These are phyloP conservation scores for Triplophysa tibetana DNA, from an alignment of 2,113 vertebrate genomes.

Conservation along the genomic window DNA sequence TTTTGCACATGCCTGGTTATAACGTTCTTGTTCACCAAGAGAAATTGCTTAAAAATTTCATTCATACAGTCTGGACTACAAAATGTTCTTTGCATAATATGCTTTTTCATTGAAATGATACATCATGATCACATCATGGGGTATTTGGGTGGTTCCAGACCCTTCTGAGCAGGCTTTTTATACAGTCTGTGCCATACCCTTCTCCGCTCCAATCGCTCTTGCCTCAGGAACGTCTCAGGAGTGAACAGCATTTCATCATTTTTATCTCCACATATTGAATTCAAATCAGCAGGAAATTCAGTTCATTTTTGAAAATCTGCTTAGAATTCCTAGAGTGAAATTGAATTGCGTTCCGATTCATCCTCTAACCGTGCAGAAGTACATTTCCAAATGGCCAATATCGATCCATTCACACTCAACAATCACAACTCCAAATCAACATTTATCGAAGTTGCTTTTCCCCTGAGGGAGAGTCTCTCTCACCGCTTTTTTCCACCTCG, in stretches of 20 bases:
- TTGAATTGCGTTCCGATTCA: background rate
- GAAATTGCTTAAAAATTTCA: background rate
- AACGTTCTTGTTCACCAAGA: background rate
- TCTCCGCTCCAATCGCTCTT: background rate
- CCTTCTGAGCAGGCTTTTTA: background rate
- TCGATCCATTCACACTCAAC: constrained; percentile 1
- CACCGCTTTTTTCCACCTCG: background rate
- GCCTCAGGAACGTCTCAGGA: background rate
- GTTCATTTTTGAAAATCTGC: background rate
- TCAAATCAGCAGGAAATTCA: background rate
- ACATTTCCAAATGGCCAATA: background rate
- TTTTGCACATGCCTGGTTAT: no score
- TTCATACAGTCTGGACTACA: background rate
- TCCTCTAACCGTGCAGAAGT: background rate
- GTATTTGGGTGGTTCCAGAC: background rate
- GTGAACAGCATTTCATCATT: background rate
- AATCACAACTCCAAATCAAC: constrained; percentile 18
- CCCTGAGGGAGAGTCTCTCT: background rate
- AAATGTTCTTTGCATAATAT: background rate
- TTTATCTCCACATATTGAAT: constrained; percentile 1
- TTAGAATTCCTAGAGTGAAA: background rate
- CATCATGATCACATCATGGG: background rate
- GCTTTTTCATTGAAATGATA: background rate
- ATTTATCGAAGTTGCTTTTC: constrained; percentile 13
- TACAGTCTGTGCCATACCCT: background rate